Evolutionary conservation across 2,113 vertebrate genomes (phyloP), one percentile per base, ranked within the genome.

Genomic region (Mus spicilegus): DNA sequence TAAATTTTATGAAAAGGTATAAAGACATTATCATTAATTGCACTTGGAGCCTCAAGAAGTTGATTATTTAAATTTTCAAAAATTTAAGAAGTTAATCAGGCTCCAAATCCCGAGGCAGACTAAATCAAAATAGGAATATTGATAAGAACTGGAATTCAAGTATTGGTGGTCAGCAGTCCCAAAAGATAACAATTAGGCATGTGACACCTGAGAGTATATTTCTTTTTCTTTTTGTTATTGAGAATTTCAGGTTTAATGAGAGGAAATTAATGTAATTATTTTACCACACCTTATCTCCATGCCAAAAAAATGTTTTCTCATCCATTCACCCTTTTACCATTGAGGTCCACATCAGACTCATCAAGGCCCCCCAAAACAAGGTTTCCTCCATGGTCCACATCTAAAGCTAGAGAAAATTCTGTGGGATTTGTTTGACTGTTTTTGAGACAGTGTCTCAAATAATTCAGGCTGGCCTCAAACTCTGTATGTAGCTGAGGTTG

Each of bases 61-160:
- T 95, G 96, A 90, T 96, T 92, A 84, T 98, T 97, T 97, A 98
- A 97, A 95, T 98, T 97, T 96, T 89, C 97, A 96, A 98, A 98
- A 98, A 84, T 97, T 97, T 98, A 87, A 98, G 89, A 72, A 95
- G 85, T 98, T 96, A 97, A 95, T 82, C 95, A 98, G 97, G 98
- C 98, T 97, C 98, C 98, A 98, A 98, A 98, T 98, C 98, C 98
- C 98, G 98, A 99, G 98, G 98, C 97, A 87, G 97, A 98, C 97
- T 97, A 94, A 98, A 98, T 82, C 72, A 77, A 98, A 97, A 97
- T 49, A 97, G 97, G 97, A 98, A 98, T 98, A 96, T 96, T 51
- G 96, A 97, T 92, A 97, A 97, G 89, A 98, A 80, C 89, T 96
- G 96, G 98, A 98, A 98, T 98, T 99, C 98, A 98, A 98, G 98